These are phyloP conservation scores for Bombus consobrinus DNA, from an alignment of 1,140 invertebrate genomes.

Conservation along the genomic window DNA sequence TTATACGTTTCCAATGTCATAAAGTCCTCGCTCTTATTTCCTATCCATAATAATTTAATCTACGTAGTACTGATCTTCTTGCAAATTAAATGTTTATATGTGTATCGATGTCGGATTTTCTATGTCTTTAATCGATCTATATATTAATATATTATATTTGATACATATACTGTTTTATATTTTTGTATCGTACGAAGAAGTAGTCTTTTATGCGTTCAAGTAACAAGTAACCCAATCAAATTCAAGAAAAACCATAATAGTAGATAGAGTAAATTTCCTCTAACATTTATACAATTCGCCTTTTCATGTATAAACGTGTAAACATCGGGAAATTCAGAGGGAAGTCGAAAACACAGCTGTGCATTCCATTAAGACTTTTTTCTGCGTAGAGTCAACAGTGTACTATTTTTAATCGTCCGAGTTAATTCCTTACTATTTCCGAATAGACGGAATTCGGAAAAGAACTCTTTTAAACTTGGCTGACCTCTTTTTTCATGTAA, in stretches of 20 bases:
- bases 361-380: neutral
- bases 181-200: neutral
- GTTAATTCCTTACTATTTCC: conserved; percentile 9
- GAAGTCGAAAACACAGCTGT: neutral
- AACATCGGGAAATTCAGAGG: no score
- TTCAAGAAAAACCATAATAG: neutral
- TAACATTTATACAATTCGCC: neutral
- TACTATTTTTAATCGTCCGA: conserved; percentile 1
- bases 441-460: neutral
- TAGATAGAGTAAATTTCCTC: neutral
- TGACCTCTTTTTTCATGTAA: neutral
- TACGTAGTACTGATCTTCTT: no score
- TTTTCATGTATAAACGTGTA: no score
- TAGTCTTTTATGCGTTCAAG: neutral
- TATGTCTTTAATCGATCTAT: neutral
- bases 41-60: no score
- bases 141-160: neutral
- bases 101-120: neutral
- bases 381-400: neutral
- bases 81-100: no score
- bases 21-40: no score
- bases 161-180: neutral
- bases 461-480: neutral
- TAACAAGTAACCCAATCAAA: conserved; percentile 4
- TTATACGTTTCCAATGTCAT: neutral